Conservation (phyloP, 2,113 vertebrate genomes). For the Glareola pratincola region DNA sequence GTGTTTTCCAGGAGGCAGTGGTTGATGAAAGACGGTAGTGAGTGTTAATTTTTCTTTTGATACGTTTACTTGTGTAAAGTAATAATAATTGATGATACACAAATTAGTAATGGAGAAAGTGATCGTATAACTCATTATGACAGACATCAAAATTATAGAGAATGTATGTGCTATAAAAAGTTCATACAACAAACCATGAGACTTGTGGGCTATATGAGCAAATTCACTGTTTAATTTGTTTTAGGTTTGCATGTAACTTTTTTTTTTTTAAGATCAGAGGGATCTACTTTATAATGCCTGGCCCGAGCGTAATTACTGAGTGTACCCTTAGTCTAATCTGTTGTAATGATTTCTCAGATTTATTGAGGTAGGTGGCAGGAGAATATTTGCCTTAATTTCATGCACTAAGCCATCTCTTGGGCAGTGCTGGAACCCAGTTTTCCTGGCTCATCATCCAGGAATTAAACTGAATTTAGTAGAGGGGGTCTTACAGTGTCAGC, state of each 20-base stretch:
- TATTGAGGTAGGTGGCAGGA: not conserved
- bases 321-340: not conserved
- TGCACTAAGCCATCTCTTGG: not conserved
- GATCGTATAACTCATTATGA: not conserved
- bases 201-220: not conserved
- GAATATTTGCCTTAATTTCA: not conserved
- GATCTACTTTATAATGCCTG: not conserved
- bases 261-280: not conserved
- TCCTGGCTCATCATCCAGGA: not conserved
- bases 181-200: not conserved
- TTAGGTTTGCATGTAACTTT: not conserved
- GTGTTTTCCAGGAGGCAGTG: constrained; percentile 86
- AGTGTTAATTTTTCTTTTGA: constrained; percentile 65
- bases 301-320: not conserved
- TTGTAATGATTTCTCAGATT: not conserved
- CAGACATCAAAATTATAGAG: not conserved
- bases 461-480: not conserved
- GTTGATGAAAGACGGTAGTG: constrained; percentile 91
- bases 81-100: not conserved
- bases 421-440: not conserved
- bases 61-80: not conserved
- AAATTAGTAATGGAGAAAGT: not conserved
- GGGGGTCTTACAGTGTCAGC: not conserved
- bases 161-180: not conserved
- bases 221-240: not conserved